Conservation (phyloP, 1,140 invertebrate species). For the Brachionus paranguensis region DNA sequence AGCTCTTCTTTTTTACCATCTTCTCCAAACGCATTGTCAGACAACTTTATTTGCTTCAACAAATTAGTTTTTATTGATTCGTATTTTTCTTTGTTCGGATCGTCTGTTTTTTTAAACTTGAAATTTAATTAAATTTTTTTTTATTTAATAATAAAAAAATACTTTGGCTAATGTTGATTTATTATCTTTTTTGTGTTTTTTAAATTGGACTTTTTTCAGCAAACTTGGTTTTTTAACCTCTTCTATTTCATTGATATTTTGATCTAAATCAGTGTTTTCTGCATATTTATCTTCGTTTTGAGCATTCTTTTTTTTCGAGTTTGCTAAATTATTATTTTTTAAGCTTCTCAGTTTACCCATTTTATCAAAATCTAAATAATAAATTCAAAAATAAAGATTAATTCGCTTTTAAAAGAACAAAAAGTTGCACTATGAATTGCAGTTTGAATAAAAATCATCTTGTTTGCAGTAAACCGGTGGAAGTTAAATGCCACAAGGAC, state of each 20-base stretch:
- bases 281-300: background rate
- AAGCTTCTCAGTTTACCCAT: constrained; percentile 13
- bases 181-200: background rate
- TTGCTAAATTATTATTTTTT: constrained; percentile 9
- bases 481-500: background rate
- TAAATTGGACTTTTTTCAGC: background rate
- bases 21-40: background rate
- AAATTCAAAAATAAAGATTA: background rate
- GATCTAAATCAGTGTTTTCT: background rate
- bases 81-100: constrained; percentile 9
- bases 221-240: background rate
- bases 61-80: constrained; percentile 30
- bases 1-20: background rate
- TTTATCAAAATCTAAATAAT: background rate
- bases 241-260: background rate
- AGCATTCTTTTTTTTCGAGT: background rate
- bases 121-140: background rate
- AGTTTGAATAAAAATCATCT: constrained; percentile 20
- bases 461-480: background rate
- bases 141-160: background rate
- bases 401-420: background rate
- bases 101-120: background rate
- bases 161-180: background rate
- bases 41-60: constrained; percentile 32
- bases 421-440: background rate